A percentile compares a stretch with the other conserved stretches of the same genome.
Evolutionary conservation across 92 coral and sea anemone genomes (phyloP).

Genomic region (Phymanthus crucifer): DNA sequence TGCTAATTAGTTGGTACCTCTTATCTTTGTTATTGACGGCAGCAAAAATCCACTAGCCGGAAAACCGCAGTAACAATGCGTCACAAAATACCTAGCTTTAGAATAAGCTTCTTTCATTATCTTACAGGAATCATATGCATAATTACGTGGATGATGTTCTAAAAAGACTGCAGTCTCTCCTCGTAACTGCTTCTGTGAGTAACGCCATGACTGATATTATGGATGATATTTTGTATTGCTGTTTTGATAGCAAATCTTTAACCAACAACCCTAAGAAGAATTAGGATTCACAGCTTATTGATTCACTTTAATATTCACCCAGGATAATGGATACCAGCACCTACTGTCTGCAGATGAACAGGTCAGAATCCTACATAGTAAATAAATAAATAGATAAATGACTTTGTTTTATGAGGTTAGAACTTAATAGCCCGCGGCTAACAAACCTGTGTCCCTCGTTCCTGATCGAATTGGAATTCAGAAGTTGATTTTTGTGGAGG

Average conservation of each 20-base stretch:
- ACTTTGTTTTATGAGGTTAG: too few species aligned
- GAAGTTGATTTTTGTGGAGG: too few species aligned
- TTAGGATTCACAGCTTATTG: not conserved
- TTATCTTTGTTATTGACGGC: too few species aligned
- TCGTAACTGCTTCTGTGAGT: conserved; percentile 75
- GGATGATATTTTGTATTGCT: not conserved
- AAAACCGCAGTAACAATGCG: too few species aligned
- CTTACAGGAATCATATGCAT: conserved; percentile 55
- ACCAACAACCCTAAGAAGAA: not conserved
- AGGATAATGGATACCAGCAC: conserved; percentile 91
- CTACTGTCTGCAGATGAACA: conserved; percentile 87
- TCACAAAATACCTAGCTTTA: too few species aligned
- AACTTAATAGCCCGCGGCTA: too few species aligned
- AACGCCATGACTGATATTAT: not conserved
- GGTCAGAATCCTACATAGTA: conserved; percentile 32
- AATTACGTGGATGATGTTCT: conserved; percentile 86
- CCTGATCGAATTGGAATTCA: not conserved
- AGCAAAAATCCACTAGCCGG: too few species aligned
- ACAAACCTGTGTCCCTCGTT: not conserved
- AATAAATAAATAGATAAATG: too few species aligned
- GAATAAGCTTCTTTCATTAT: not conserved
- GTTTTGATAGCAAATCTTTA: not conserved
- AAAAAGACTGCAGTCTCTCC: conserved; percentile 73
- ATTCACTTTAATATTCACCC: not conserved
- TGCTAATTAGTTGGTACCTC: too few species aligned